Percentiles rank a stretch among this genome's conserved stretches.
Evolutionary conservation across 2,888 invertebrate genomes (phyloP).

Genomic region (Drosophila gaucha): DNA sequence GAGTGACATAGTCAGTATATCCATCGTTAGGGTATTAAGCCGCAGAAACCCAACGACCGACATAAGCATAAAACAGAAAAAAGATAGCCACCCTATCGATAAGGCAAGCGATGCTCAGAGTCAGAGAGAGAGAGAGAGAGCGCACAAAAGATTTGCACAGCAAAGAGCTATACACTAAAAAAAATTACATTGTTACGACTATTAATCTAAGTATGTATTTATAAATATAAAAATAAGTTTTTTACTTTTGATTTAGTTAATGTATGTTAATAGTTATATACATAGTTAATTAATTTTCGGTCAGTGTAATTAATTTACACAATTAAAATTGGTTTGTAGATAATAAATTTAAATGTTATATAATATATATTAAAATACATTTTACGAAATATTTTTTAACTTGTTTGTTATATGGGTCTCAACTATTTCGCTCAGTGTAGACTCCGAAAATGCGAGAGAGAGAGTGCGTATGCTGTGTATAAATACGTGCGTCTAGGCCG

Average conservation of each 20-base stretch:
- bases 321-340: too few relatives aligned
- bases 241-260: too few relatives aligned
- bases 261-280: too few relatives aligned
- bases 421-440: slow-evolving; percentile 38
- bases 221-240: too few relatives aligned
- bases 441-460: slow-evolving; percentile 14
- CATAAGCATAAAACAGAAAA: slow-evolving; percentile 24
- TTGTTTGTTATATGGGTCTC: too few relatives aligned
- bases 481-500: slow-evolving; percentile 59
- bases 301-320: too few relatives aligned
- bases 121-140: slow-evolving; percentile 8
- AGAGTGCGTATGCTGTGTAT: slow-evolving; percentile 57
- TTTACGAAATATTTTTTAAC: too few relatives aligned
- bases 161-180: slow-evolving; percentile 15
- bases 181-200: too few relatives aligned
- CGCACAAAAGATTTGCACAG: slow-evolving; percentile 2
- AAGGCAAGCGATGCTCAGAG: slow-evolving; percentile 25
- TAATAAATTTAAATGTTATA: too few relatives aligned
- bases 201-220: too few relatives aligned
- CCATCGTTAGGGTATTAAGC: neutral
- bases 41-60: slow-evolving; percentile 19
- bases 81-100: slow-evolving; percentile 59
- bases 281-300: too few relatives aligned
- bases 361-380: too few relatives aligned
- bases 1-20: neutral